Evolutionary conservation across 2,888 invertebrate species (phyloP).

Genomic region (Heliothis peltigera): DNA sequence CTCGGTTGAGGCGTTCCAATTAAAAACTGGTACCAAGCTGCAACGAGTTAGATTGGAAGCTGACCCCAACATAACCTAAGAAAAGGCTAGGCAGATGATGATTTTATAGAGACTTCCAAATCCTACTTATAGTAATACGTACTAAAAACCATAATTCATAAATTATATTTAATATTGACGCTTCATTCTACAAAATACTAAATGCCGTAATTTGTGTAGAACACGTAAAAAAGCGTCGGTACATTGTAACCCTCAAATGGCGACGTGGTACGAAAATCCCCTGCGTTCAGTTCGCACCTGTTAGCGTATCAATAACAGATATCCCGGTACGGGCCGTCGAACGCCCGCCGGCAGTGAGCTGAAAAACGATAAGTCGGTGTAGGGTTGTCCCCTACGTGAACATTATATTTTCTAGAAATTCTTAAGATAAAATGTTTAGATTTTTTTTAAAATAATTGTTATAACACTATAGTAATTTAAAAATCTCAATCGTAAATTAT

Average conservation of each 20-base stretch:
- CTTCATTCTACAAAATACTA: slow-evolving; percentile 19
- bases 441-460: too few relatives aligned
- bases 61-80: too few relatives aligned
- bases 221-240: slow-evolving; percentile 41
- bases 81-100: too few relatives aligned
- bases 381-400: slow-evolving; percentile 68
- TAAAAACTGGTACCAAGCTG: too few relatives aligned
- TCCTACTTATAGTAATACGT: too few relatives aligned
- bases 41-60: too few relatives aligned
- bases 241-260: slow-evolving; percentile 47
- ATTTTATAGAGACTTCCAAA: too few relatives aligned
- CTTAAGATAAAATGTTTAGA: not conserved
- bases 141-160: too few relatives aligned
- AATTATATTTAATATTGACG: too few relatives aligned
- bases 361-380: slow-evolving; percentile 81
- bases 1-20: too few relatives aligned
- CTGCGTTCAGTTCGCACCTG: slow-evolving; percentile 65
- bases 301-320: slow-evolving; percentile 75
- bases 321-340: slow-evolving; percentile 70
- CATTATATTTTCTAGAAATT: not conserved
- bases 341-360: slow-evolving; percentile 68
- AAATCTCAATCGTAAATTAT: too few relatives aligned
- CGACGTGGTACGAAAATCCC: slow-evolving; percentile 55
- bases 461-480: too few relatives aligned
- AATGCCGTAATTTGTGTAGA: slow-evolving; percentile 14